These are phyloP conservation scores for Lacerta viridis DNA, from an alignment of 2,797 vertebrate species.

Conservation along the genomic window DNA sequence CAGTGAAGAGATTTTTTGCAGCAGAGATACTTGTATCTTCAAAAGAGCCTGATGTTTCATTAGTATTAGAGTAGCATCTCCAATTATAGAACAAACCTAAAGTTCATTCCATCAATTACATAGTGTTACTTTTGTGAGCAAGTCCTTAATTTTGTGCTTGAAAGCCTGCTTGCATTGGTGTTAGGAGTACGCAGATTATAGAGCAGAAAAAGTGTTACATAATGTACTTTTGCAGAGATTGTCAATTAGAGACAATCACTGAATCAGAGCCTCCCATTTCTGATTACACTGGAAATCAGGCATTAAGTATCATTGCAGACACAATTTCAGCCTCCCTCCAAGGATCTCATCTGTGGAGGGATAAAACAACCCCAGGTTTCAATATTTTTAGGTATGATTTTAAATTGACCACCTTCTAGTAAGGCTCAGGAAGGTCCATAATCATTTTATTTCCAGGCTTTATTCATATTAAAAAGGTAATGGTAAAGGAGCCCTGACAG, in stretches of 20 bases:
- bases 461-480: background rate
- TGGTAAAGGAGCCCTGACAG: no score
- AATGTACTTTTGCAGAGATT: constrained; percentile 28
- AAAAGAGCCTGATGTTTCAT: constrained; percentile 52
- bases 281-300: constrained; percentile 32
- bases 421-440: background rate
- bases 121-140: constrained; percentile 21
- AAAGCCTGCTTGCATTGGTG: constrained; percentile 19
- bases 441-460: background rate
- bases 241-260: constrained; percentile 36
- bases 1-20: background rate
- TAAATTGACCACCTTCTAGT: background rate
- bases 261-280: constrained; percentile 27
- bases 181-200: constrained; percentile 20
- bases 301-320: constrained; percentile 21
- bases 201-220: constrained; percentile 12
- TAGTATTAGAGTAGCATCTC: constrained; percentile 53
- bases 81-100: constrained; percentile 47
- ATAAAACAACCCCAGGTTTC: background rate
- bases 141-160: constrained; percentile 40
- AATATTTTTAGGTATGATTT: background rate
- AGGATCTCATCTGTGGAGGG: background rate
- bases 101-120: constrained; percentile 34
- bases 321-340: background rate
- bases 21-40: constrained; percentile 49